Percentiles rank a stretch among this genome's conserved stretches.
Evolutionary conservation across 2,113 vertebrate genomes (phyloP).

Genomic region (Etheostoma spectabile): DNA sequence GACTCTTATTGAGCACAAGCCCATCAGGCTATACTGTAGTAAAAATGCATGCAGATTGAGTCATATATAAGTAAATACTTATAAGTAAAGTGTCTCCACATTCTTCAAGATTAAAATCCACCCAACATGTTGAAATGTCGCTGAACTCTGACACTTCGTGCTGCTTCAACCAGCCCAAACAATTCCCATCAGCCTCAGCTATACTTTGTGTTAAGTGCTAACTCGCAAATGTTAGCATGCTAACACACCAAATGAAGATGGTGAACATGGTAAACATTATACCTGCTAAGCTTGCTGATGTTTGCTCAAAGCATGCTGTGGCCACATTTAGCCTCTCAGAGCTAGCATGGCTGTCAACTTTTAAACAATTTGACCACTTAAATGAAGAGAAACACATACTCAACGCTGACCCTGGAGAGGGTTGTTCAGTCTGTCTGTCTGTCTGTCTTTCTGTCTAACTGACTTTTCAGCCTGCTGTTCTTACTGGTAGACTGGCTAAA

Average conservation of each 20-base stretch:
- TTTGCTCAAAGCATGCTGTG: background rate
- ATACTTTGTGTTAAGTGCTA: background rate
- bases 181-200: background rate
- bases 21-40: no score
- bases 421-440: constrained; percentile 48
- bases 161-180: background rate
- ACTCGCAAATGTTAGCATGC: background rate
- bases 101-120: background rate
- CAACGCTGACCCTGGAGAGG: background rate
- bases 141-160: background rate
- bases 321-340: constrained; percentile 1
- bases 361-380: background rate
- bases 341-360: constrained; percentile 22
- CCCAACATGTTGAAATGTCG: background rate
- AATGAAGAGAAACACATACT: constrained; percentile 18
- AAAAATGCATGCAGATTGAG: no score
- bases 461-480: constrained; percentile 17
- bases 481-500: constrained; percentile 35
- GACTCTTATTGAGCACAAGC: no score
- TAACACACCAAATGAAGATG: background rate
- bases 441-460: constrained; percentile 45
- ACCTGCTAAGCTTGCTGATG: constrained; percentile 7
- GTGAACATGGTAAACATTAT: background rate
- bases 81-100: background rate
- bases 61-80: no score